These are phyloP conservation scores for Drosophila pruinosa DNA, from an alignment of 1,140 invertebrate genomes.

Conservation along the genomic window DNA sequence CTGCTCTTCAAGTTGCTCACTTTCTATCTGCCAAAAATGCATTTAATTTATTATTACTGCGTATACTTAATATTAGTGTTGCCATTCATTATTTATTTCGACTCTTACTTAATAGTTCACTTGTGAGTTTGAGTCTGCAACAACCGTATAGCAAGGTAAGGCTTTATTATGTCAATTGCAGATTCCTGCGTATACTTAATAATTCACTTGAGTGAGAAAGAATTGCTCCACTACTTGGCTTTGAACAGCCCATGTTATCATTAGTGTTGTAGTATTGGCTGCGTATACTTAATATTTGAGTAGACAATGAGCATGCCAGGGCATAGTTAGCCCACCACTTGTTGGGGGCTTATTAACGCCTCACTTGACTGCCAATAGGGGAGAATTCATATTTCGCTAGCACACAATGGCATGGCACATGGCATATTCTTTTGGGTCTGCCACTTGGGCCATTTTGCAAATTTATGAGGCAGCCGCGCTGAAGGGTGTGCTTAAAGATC, in stretches of 20 bases:
- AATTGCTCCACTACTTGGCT: no score
- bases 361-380: constrained; percentile 30
- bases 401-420: constrained; percentile 45
- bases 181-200: neutral
- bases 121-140: no score
- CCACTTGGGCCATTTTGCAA: constrained; percentile 27
- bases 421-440: constrained; percentile 14
- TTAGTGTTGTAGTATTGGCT: no score
- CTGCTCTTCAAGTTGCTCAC: no score
- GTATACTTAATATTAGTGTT: neutral
- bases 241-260: no score
- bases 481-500: constrained; percentile 11
- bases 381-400: neutral
- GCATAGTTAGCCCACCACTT: constrained; percentile 4
- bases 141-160: no score
- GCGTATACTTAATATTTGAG: neutral
- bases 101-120: no score
- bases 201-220: neutral
- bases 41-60: neutral
- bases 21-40: no score
- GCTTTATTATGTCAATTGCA: no score
- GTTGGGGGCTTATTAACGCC: constrained; percentile 64
- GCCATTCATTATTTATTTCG: no score
- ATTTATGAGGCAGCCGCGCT: constrained; percentile 52
- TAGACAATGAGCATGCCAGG: neutral